These are phyloP conservation scores for Andinoacara biseriatus DNA, from an alignment of 2,113 vertebrate genomes.

Conservation along the genomic window DNA sequence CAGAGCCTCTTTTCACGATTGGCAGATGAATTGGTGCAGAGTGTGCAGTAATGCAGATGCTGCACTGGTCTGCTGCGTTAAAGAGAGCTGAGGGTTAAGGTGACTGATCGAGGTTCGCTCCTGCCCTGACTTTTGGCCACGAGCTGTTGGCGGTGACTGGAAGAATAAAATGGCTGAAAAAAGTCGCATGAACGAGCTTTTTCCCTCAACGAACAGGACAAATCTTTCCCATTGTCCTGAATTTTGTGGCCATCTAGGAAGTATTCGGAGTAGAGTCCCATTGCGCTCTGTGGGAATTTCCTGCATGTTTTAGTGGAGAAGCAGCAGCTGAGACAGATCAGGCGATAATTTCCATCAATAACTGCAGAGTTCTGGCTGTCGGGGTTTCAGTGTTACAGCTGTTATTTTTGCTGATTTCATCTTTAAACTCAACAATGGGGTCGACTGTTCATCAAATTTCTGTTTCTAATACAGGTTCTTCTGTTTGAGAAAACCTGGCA, in stretches of 20 bases:
- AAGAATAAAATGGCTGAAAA: not conserved
- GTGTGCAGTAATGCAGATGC: no score
- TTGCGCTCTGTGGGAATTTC: not conserved
- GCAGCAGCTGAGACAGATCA: not conserved
- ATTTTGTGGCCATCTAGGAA: no score
- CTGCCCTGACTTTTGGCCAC: no score
- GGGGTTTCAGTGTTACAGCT: not conserved
- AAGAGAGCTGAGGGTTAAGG: not conserved
- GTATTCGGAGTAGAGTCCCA: no score
- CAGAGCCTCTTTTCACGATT: no score
- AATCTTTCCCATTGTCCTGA: no score
- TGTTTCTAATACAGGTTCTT: not conserved
- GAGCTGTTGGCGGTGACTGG: not conserved
- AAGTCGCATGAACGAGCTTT: no score
- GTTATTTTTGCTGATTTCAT: not conserved
- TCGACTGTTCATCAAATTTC: not conserved
- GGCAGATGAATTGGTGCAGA: no score
- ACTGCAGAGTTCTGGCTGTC: not conserved
- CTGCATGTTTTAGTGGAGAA: not conserved
- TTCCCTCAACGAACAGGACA: no score
- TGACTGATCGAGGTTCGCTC: not conserved
- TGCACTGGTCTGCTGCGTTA: no score
- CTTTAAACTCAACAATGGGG: not conserved
- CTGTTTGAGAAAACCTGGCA: not conserved
- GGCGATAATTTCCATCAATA: not conserved